Percentiles rank a stretch among this genome's conserved stretches.
Conservation (phyloP, 1,140 invertebrate genomes). For the Callitettix versicolor region DNA sequence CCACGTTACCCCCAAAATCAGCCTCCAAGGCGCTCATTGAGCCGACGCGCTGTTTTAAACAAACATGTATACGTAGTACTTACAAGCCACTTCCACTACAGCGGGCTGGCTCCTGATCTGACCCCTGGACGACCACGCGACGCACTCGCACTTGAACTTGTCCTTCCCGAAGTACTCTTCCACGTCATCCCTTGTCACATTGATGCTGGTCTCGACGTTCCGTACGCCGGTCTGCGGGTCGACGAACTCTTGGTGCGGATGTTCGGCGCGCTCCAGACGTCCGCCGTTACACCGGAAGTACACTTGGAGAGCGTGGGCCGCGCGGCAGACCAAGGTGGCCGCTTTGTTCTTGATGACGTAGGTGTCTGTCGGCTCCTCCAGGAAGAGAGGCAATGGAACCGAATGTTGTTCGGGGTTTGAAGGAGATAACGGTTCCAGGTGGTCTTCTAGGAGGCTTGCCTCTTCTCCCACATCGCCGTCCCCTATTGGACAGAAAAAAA, state of each 20-base stretch:
- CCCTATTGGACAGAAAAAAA: no score
- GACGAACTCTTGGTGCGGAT: constrained; percentile 52
- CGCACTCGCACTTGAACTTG: constrained; percentile 72
- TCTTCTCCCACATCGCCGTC: no score
- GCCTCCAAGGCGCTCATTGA: no score
- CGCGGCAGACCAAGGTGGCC: constrained; percentile 72
- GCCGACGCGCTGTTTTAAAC: no score
- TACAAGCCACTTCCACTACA: constrained; percentile 76
- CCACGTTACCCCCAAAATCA: no score
- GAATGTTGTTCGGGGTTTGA: constrained; percentile 15
- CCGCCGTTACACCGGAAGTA: constrained; percentile 57
- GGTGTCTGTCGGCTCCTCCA: constrained; percentile 71
- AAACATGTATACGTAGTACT: no score
- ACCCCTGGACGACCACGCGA: constrained; percentile 62
- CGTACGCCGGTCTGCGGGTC: constrained; percentile 77
- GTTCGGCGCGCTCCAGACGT: constrained; percentile 40
- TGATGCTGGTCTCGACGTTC: constrained; percentile 74
- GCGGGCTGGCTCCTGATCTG: constrained; percentile 72
- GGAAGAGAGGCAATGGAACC: constrained; percentile 63
- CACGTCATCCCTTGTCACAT: constrained; percentile 77
- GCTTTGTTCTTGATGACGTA: constrained; percentile 84
- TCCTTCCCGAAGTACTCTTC: constrained; percentile 77
- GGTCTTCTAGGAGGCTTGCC: no score
- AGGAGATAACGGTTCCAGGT: no score
- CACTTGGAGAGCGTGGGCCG: constrained; percentile 67